Evolutionary conservation across 2,888 invertebrate genomes (phyloP).

Genomic region (Abrostola triplasia): DNA sequence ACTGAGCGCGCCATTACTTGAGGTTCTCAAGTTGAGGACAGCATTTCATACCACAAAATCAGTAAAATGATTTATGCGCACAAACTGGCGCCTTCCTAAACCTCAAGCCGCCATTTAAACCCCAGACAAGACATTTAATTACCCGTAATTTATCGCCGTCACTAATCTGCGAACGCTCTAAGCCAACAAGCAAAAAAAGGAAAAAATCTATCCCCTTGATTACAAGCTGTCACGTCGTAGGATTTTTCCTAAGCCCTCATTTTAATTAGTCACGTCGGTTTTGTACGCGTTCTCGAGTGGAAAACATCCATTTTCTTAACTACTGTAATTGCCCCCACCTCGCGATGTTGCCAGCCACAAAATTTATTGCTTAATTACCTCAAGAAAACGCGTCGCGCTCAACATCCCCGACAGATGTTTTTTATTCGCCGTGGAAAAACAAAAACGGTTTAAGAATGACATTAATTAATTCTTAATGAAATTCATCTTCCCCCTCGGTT

Average conservation of each 20-base stretch:
- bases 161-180: constrained; percentile 82
- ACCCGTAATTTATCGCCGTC: constrained; percentile 82
- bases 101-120: constrained; percentile 57
- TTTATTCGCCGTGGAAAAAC: constrained; percentile 86
- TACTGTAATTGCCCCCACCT: constrained; percentile 87
- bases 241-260: constrained; percentile 86
- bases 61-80: constrained; percentile 63
- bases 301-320: constrained; percentile 85
- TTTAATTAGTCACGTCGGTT: constrained; percentile 85
- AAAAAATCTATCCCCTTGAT: constrained; percentile 86
- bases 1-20: too few relatives aligned
- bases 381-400: constrained; percentile 84
- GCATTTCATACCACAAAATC: constrained; percentile 48
- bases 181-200: constrained; percentile 71
- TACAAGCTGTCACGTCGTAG: constrained; percentile 87
- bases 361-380: constrained; percentile 89
- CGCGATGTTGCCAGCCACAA: constrained; percentile 84
- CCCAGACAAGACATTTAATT: constrained; percentile 84
- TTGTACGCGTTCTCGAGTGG: constrained; percentile 66
- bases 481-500: constrained; percentile 87
- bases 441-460: constrained; percentile 88
- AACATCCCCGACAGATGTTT: constrained; percentile 83
- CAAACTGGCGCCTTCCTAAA: constrained; percentile 54
- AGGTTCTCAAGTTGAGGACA: too few relatives aligned
- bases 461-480: constrained; percentile 89